phyloP scores from a whole-genome alignment of 1,140 invertebrate genomes.

The Drosophila setifemur region DNA sequence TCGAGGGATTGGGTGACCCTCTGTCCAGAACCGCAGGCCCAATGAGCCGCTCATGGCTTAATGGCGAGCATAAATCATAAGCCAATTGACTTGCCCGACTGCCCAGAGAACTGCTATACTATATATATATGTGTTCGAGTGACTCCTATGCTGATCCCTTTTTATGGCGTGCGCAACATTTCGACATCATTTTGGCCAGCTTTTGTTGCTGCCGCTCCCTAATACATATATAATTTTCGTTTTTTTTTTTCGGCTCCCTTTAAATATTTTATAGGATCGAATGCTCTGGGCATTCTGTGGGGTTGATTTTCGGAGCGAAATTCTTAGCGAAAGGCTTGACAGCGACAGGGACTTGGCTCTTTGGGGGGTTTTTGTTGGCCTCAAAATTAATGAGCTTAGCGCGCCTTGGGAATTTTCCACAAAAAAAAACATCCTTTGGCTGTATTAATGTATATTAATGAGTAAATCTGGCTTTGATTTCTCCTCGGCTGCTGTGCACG shows the following conservation, averaged over 20 bases:
- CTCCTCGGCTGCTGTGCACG: background rate
- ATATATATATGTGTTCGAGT: too few species aligned
- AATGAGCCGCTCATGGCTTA: constrained; percentile 60
- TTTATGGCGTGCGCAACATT: constrained; percentile 70
- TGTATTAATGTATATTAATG: constrained; percentile 45
- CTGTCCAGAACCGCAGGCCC: constrained; percentile 16
- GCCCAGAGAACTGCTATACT: constrained; percentile 21
- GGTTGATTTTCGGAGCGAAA: background rate
- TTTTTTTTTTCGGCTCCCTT: constrained; percentile 20
- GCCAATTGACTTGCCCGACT: constrained; percentile 64
- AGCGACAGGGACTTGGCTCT: background rate
- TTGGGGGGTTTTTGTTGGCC: background rate
- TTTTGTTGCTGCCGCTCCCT: background rate
- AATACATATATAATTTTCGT: background rate
- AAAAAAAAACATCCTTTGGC: background rate
- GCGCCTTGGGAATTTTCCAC: constrained; percentile 11
- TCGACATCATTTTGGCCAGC: constrained; percentile 36
- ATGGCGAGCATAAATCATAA: constrained; percentile 76
- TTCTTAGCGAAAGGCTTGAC: constrained; percentile 23
- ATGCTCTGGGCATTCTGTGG: constrained; percentile 28
- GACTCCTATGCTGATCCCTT: constrained; percentile 68
- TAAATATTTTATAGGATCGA: constrained; percentile 58
- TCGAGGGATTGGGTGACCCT: background rate
- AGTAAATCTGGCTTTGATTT: constrained; percentile 37
- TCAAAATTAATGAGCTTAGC: constrained; percentile 35